A percentile compares a stretch with the other conserved stretches of the same genome.
Evolutionary conservation across 92 coral and sea anemone genomes (phyloP).

Genomic region (Umimayanthus chanpuru): DNA sequence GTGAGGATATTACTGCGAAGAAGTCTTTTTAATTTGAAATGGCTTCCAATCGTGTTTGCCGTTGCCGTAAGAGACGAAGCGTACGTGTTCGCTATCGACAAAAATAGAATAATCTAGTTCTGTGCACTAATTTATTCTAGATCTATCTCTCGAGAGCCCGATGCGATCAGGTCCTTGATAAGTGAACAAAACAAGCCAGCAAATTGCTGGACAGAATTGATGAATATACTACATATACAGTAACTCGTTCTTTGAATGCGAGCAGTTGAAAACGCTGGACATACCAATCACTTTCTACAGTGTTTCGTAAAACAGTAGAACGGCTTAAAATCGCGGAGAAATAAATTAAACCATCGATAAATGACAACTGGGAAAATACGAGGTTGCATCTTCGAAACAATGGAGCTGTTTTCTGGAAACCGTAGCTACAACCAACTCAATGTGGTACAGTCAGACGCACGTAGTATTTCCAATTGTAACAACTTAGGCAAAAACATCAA

Average conservation of each 20-base stretch:
- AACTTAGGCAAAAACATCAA: background rate
- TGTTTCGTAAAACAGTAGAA: slow-evolving; percentile 4
- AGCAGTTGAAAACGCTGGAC: background rate
- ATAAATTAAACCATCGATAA: background rate
- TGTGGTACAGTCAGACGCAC: background rate
- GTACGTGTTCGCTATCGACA: slow-evolving; percentile 23
- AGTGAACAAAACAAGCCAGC: background rate
- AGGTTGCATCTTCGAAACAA: slow-evolving; percentile 1
- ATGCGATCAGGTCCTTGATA: background rate
- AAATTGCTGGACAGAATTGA: background rate
- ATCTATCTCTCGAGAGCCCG: slow-evolving; percentile 27
- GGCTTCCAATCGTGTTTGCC: background rate
- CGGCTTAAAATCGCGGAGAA: background rate
- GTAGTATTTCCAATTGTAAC: background rate
- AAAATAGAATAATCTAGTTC: slow-evolving; percentile 43
- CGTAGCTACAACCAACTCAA: slow-evolving; percentile 14
- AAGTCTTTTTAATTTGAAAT: background rate
- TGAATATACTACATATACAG: background rate
- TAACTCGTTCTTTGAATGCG: background rate
- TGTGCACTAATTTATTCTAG: slow-evolving; percentile 30
- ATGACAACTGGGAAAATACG: background rate
- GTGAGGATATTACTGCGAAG: background rate
- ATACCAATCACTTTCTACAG: background rate
- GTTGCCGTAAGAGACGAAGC: slow-evolving; percentile 5
- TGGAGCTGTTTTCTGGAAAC: slow-evolving; percentile 18